These are phyloP conservation scores for Andrena fulva DNA, from an alignment of 2,888 invertebrate species.

Conservation along the genomic window DNA sequence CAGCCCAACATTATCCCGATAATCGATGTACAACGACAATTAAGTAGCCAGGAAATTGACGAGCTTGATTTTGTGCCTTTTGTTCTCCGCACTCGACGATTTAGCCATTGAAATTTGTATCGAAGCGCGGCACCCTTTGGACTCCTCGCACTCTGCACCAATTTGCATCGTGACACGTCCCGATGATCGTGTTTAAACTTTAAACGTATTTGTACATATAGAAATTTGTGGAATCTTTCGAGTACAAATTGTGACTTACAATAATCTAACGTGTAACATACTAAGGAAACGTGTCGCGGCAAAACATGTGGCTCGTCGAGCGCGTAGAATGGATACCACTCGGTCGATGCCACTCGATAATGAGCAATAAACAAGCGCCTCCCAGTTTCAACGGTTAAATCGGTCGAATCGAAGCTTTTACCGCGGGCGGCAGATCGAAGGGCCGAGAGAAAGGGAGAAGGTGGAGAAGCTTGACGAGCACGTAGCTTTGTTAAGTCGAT, in stretches of 20 bases:
- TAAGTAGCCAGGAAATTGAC: not conserved
- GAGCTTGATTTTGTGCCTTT: not conserved
- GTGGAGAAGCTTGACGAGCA: slow-evolving; percentile 55
- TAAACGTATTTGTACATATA: slow-evolving; percentile 2
- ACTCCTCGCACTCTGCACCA: not conserved
- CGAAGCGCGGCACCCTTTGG: not conserved
- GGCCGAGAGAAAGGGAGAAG: slow-evolving; percentile 35
- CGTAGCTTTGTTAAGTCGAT: slow-evolving; percentile 66
- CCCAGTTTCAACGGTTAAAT: slow-evolving; percentile 50
- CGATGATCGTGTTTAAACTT: slow-evolving; percentile 13
- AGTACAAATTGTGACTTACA: slow-evolving; percentile 28
- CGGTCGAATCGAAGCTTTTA: slow-evolving; percentile 1
- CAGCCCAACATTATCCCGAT: not conserved
- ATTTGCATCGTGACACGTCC: not conserved
- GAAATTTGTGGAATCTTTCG: not conserved
- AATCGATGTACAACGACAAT: slow-evolving; percentile 42
- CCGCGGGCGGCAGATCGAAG: slow-evolving; percentile 53
- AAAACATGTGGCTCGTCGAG: not conserved
- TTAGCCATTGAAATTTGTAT: slow-evolving; percentile 21
- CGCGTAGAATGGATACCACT: not conserved
- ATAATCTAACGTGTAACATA: too few relatives aligned
- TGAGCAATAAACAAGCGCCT: not conserved
- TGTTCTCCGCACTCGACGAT: slow-evolving; percentile 8
- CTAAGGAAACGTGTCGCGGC: not conserved
- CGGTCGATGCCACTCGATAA: not conserved